A percentile compares a stretch with the other conserved stretches of the same genome.
These are phyloP conservation scores for Onychostruthus taczanowskii DNA, from an alignment of 2,113 vertebrate genomes.

Conservation along the genomic window DNA sequence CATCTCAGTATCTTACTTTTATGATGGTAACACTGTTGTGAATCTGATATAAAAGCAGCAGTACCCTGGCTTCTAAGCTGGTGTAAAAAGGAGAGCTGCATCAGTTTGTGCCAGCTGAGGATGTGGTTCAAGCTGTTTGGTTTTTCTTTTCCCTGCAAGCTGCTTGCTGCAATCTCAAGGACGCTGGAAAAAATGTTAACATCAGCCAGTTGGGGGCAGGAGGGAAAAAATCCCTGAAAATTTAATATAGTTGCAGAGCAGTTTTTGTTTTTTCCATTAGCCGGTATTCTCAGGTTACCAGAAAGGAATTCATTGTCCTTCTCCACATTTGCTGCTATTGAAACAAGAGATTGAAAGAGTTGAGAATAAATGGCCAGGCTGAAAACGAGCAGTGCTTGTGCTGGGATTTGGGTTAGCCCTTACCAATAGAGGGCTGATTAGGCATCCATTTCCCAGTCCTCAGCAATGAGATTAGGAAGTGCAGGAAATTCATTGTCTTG, in stretches of 20 bases:
- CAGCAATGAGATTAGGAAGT: neutral
- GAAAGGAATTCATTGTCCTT: slow-evolving; percentile 42
- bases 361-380: neutral
- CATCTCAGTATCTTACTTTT: neutral
- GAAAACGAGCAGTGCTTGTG: neutral
- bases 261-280: slow-evolving; percentile 62
- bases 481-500: neutral
- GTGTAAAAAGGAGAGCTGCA: neutral
- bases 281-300: slow-evolving; percentile 54
- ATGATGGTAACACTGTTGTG: neutral
- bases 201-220: slow-evolving; percentile 31
- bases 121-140: neutral
- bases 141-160: neutral
- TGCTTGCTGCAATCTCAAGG: slow-evolving; percentile 6
- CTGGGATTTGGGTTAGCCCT: neutral
- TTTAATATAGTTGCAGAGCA: slow-evolving; percentile 25
- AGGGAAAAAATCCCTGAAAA: slow-evolving; percentile 46
- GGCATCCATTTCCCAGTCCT: neutral
- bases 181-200: slow-evolving; percentile 5
- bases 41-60: slow-evolving; percentile 22
- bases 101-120: neutral
- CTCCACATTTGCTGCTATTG: neutral
- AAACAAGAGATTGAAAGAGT: slow-evolving; percentile 7
- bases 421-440: neutral
- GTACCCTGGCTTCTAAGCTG: neutral